Percentiles rank a stretch among this genome's conserved stretches.
Conservation (phyloP, 1,140 invertebrate species). For the Listronotus bonariensis region DNA sequence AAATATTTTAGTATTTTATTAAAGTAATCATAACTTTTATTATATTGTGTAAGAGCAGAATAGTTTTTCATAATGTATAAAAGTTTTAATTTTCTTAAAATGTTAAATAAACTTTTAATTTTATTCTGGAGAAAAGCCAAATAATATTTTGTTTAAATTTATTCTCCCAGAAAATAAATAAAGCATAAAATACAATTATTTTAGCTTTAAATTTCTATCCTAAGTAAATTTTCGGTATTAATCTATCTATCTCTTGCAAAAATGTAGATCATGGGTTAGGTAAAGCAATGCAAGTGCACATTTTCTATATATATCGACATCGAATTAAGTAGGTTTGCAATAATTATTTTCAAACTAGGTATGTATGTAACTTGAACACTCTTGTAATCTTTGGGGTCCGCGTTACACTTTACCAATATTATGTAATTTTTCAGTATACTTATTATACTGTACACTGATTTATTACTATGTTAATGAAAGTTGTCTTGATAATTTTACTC, state of each 20-base stretch:
- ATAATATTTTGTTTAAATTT: too few species aligned
- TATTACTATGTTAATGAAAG: conserved; percentile 26
- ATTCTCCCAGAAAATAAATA: too few species aligned
- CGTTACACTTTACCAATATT: conserved; percentile 30
- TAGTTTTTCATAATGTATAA: too few species aligned
- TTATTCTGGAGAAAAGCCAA: too few species aligned
- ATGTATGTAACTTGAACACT: conserved; percentile 35
- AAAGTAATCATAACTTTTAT: too few species aligned
- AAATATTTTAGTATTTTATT: too few species aligned
- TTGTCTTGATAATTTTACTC: conserved; percentile 20
- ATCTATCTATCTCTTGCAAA: conserved; percentile 16
- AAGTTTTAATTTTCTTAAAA: too few species aligned
- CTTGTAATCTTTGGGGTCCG: conserved; percentile 29
- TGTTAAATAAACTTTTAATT: too few species aligned
- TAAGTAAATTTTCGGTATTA: conserved; percentile 29
- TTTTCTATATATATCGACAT: conserved; percentile 32
- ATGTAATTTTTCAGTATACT: conserved; percentile 25
- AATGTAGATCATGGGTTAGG: conserved; percentile 37
- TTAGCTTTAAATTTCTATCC: too few species aligned
- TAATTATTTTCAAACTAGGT: conserved; percentile 35
- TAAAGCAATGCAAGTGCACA: conserved; percentile 32
- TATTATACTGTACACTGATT: neutral
- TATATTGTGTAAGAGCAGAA: too few species aligned
- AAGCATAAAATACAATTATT: too few species aligned
- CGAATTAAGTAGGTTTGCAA: conserved; percentile 35